Conservation (phyloP, 2,888 invertebrate species). For the Lithophane leautieri region DNA sequence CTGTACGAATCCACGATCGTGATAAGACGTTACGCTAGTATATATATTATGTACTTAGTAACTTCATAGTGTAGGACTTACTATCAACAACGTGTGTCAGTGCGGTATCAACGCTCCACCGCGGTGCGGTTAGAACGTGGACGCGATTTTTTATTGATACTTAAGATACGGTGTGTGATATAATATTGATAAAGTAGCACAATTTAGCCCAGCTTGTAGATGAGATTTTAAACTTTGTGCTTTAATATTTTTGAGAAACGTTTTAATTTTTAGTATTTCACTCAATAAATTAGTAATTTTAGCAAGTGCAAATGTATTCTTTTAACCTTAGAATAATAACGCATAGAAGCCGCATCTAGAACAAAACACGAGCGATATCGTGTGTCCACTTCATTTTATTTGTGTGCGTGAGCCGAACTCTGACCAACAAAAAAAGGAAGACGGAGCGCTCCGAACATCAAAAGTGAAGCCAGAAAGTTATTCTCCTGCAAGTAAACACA, state of each 20-base stretch:
- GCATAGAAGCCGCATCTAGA: too few relatives aligned
- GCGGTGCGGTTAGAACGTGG: slow-evolving; percentile 2
- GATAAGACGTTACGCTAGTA: slow-evolving; percentile 30
- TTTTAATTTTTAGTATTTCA: not conserved
- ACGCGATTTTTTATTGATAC: not conserved
- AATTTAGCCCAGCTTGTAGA: not conserved
- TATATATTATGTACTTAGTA: slow-evolving; percentile 23
- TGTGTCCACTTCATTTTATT: too few relatives aligned
- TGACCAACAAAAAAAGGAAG: too few relatives aligned
- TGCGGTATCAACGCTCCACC: slow-evolving; percentile 10
- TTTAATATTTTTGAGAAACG: not conserved
- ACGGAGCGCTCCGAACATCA: too few relatives aligned
- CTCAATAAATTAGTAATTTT: not conserved
- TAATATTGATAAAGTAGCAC: not conserved
- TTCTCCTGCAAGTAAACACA: too few relatives aligned
- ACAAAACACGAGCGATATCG: too few relatives aligned
- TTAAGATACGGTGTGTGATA: not conserved
- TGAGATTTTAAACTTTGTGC: not conserved
- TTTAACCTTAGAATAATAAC: too few relatives aligned
- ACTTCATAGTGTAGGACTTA: not conserved
- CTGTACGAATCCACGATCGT: not conserved
- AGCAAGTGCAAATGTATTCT: not conserved
- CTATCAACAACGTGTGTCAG: slow-evolving; percentile 31
- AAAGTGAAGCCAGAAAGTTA: too few relatives aligned
- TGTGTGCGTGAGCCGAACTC: too few relatives aligned